A percentile compares a stretch with the other conserved stretches of the same genome.
phyloP scores from a whole-genome alignment of 1,140 invertebrate genomes.

The Phymastichus coffea region DNA sequence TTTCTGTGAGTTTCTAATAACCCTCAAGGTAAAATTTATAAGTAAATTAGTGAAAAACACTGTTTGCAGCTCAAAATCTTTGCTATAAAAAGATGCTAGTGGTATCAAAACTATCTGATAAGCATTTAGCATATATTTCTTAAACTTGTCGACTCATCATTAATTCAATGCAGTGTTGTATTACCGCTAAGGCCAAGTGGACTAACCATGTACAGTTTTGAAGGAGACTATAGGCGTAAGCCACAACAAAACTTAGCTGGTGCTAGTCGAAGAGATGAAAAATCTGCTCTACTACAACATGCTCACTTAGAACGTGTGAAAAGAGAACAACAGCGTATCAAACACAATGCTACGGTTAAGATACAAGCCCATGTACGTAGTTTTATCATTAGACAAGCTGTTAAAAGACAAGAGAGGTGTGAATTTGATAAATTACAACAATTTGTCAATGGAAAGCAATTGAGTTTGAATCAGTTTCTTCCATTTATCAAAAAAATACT shows the following conservation, averaged over 20 bases:
- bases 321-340: slow-evolving; percentile 73
- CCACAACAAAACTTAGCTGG: slow-evolving; percentile 90
- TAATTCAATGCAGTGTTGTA: slow-evolving; percentile 16
- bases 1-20: neutral
- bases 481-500: slow-evolving; percentile 64
- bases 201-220: slow-evolving; percentile 75
- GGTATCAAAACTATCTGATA: neutral
- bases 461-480: slow-evolving; percentile 58
- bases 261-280: slow-evolving; percentile 74
- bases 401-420: slow-evolving; percentile 65
- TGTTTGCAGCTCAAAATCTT: too few relatives aligned
- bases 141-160: slow-evolving; percentile 24
- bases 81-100: slow-evolving; percentile 11
- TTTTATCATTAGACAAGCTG: slow-evolving; percentile 67
- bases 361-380: slow-evolving; percentile 81
- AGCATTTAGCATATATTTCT: neutral
- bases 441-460: slow-evolving; percentile 49
- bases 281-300: slow-evolving; percentile 74
- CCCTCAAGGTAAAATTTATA: neutral
- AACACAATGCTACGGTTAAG: slow-evolving; percentile 68
- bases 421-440: slow-evolving; percentile 68
- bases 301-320: slow-evolving; percentile 82
- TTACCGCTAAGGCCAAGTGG: neutral
- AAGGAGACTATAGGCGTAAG: slow-evolving; percentile 84
- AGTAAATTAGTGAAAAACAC: neutral